Percentiles rank a stretch among this genome's conserved stretches.
phyloP scores from a whole-genome alignment of 2,113 vertebrate species.

The Struthio camelus region DNA sequence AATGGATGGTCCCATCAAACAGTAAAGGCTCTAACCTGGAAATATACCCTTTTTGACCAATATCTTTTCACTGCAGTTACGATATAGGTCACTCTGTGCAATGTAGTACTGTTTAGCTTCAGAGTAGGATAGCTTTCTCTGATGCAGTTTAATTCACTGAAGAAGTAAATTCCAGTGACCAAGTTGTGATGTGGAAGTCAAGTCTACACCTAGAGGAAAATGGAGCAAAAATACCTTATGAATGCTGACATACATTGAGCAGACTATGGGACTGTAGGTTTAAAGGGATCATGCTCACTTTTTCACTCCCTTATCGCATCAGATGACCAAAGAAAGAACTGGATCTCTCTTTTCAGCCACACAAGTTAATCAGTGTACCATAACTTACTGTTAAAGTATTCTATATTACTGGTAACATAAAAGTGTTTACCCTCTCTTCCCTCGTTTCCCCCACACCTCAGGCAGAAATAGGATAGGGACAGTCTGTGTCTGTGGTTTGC shows the following conservation, averaged over 20 bases:
- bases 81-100: not conserved
- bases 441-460: not conserved
- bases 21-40: not conserved
- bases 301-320: not conserved
- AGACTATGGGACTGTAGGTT: not conserved
- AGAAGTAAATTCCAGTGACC: constrained; percentile 11
- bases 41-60: not conserved
- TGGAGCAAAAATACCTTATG: not conserved
- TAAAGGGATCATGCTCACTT: not conserved
- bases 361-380: not conserved
- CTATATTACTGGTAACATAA: rapidly evolving
- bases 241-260: not conserved
- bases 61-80: constrained; percentile 12
- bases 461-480: not conserved
- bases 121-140: not conserved
- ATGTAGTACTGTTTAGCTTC: not conserved
- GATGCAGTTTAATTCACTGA: constrained; percentile 13
- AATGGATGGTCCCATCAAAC: constrained; percentile 16
- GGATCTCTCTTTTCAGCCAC: not conserved
- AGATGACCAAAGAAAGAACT: not conserved
- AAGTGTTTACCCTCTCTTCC: not conserved
- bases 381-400: not conserved
- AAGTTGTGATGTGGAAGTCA: not conserved
- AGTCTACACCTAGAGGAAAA: not conserved
- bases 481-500: not conserved